A percentile compares a stretch with the other conserved stretches of the same genome.
These are phyloP conservation scores for Agrotis exclamationis DNA, from an alignment of 2,888 invertebrate genomes.

Conservation along the genomic window DNA sequence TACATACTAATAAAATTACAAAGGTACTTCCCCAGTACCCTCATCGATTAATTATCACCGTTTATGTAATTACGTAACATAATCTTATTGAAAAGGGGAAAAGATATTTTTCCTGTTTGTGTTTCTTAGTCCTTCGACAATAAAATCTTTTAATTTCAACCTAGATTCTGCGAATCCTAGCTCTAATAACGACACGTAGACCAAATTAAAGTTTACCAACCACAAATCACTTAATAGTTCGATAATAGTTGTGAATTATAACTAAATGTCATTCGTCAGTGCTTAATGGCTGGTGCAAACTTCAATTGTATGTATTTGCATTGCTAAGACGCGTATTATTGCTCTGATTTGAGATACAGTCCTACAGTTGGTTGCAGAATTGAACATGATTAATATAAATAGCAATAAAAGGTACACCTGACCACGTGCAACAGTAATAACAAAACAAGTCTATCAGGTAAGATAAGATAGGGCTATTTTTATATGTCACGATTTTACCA, in stretches of 20 bases:
- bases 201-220: constrained; percentile 26
- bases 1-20: constrained; percentile 15
- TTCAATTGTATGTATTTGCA: constrained; percentile 74
- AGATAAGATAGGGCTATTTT: constrained; percentile 6
- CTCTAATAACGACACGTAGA: constrained; percentile 46
- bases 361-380: constrained; percentile 7
- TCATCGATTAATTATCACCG: neutral
- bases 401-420: neutral
- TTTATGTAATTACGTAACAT: constrained; percentile 18
- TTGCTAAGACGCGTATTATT: constrained; percentile 68
- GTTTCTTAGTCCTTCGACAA: neutral
- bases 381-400: neutral
- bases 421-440: neutral
- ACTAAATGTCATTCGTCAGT: constrained; percentile 28
- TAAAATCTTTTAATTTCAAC: constrained; percentile 18
- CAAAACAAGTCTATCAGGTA: neutral
- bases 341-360: constrained; percentile 65
- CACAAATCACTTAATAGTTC: constrained; percentile 64
- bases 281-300: constrained; percentile 56
- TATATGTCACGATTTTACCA: neutral
- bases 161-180: constrained; percentile 35
- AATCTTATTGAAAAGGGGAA: constrained; percentile 1
- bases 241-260: constrained; percentile 64
- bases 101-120: constrained; percentile 24
- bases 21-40: constrained; percentile 21